Percentiles rank a stretch among this genome's conserved stretches.
These are phyloP conservation scores for Neria commutata DNA, from an alignment of 2,888 invertebrate genomes.

Conservation along the genomic window DNA sequence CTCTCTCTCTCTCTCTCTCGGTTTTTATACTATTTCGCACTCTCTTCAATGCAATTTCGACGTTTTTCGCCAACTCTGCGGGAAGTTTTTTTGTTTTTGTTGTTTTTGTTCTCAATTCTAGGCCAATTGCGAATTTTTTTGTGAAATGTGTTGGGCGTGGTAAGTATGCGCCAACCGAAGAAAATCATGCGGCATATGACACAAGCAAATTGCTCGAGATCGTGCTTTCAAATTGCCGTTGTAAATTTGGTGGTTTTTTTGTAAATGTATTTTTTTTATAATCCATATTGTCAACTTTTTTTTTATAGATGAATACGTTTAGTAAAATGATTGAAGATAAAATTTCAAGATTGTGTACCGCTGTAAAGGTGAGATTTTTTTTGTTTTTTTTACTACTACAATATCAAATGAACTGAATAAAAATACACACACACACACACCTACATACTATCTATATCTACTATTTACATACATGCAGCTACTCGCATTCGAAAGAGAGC, in stretches of 20 bases:
- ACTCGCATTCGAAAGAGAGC: no score
- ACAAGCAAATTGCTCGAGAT: constrained; percentile 1
- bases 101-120: constrained; percentile 45
- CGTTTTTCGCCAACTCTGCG: constrained; percentile 17
- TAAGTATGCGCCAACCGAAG: constrained; percentile 49
- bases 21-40: no score
- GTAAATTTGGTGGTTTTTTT: neutral
- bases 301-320: constrained; percentile 1
- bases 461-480: no score
- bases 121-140: constrained; percentile 27
- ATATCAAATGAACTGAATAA: neutral
- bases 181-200: no score
- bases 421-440: constrained; percentile 2
- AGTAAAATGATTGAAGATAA: neutral
- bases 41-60: constrained; percentile 12
- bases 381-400: neutral
- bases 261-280: constrained; percentile 3
- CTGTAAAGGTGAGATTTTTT: neutral
- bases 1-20: no score
- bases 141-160: constrained; percentile 46
- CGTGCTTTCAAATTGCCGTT: no score
- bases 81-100: constrained; percentile 40
- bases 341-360: neutral
- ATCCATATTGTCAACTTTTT: neutral
- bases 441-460: no score